Evolutionary conservation across 1,140 invertebrate genomes (phyloP).

Genomic region (Rhyzopertha dominica): DNA sequence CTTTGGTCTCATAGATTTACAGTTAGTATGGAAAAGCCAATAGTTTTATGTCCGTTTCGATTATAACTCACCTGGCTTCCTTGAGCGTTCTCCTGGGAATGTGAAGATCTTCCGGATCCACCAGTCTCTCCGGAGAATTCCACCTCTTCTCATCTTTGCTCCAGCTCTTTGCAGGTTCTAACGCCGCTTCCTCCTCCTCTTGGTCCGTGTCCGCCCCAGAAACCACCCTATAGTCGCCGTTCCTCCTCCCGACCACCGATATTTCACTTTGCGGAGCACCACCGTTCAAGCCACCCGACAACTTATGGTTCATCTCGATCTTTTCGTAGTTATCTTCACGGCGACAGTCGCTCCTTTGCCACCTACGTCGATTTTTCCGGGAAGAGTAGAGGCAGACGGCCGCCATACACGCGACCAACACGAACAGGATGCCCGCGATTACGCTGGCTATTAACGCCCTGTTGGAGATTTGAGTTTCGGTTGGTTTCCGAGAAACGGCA

Average conservation of each 20-base stretch:
- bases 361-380: constrained; percentile 41
- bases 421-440: constrained; percentile 54
- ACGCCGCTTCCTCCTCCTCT: constrained; percentile 49
- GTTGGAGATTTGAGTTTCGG: constrained; percentile 49
- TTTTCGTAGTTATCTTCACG: constrained; percentile 67
- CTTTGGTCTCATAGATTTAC: no score
- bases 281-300: constrained; percentile 39
- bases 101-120: constrained; percentile 34
- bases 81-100: constrained; percentile 29
- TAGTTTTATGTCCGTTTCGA: no score
- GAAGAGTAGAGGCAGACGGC: constrained; percentile 56
- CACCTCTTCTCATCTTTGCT: constrained; percentile 19
- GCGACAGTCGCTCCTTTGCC: constrained; percentile 40
- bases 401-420: constrained; percentile 55
- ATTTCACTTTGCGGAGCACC: constrained; percentile 26
- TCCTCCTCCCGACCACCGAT: constrained; percentile 49
- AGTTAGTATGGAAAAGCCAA: no score
- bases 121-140: constrained; percentile 26
- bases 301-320: constrained; percentile 63
- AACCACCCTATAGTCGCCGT: constrained; percentile 65
- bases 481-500: constrained; percentile 53
- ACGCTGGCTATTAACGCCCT: constrained; percentile 53
- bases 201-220: constrained; percentile 57
- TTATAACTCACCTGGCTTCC: constrained; percentile 31
- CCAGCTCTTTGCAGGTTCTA: background rate